phyloP scores from a whole-genome alignment of 2,113 vertebrate species.

The Craseonycteris thonglongyai region DNA sequence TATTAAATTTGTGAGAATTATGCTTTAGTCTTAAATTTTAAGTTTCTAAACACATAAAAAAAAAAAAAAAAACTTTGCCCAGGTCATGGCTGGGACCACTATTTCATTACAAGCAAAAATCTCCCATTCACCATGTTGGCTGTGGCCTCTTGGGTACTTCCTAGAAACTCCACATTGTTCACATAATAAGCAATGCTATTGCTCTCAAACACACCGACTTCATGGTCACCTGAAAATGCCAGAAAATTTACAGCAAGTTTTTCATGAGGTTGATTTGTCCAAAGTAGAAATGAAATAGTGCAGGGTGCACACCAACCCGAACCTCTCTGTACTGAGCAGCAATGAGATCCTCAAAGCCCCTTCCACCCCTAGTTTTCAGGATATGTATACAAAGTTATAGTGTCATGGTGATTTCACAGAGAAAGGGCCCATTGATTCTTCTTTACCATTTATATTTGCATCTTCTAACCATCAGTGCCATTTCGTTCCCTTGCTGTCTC shows the following conservation, averaged over 20 bases:
- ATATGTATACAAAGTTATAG: slow-evolving; percentile 86
- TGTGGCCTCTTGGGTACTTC: slow-evolving; percentile 80
- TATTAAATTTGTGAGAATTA: background rate
- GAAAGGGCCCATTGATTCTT: slow-evolving; percentile 75
- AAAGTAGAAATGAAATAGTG: slow-evolving; percentile 84
- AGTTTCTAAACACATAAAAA: background rate
- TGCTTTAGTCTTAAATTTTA: background rate
- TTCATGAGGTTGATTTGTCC: slow-evolving; percentile 86
- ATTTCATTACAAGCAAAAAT: slow-evolving; percentile 89
- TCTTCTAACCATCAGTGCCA: no score
- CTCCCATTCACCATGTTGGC: slow-evolving; percentile 89
- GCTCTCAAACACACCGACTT: slow-evolving; percentile 92
- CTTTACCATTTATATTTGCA: no score
- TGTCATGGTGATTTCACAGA: slow-evolving; percentile 88
- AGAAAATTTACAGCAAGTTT: no score
- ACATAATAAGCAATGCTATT: slow-evolving; percentile 88
- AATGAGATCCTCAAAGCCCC: slow-evolving; percentile 85
- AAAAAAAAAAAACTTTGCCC: no score
- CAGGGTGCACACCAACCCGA: slow-evolving; percentile 78
- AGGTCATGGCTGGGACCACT: slow-evolving; percentile 87
- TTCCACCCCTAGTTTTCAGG: slow-evolving; percentile 89
- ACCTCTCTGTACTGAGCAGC: slow-evolving; percentile 84
- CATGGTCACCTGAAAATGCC: slow-evolving; percentile 87
- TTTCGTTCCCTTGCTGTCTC: no score
- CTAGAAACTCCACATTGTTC: slow-evolving; percentile 83